phyloP scores from a whole-genome alignment of 2,797 vertebrate genomes.

The Clarias laeviceps region DNA sequence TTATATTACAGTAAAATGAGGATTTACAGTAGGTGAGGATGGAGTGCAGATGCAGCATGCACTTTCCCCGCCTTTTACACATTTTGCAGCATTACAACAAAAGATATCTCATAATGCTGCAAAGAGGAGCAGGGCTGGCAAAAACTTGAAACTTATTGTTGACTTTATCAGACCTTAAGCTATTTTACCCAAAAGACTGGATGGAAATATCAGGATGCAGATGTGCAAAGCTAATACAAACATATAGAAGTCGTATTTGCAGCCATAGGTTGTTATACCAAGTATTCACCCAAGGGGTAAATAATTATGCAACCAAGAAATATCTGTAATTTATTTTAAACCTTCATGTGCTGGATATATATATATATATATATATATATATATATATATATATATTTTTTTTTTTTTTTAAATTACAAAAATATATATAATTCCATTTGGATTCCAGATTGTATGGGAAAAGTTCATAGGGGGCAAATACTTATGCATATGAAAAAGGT shows the following conservation, averaged over 20 bases:
- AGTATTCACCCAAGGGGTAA: neutral
- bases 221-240: neutral
- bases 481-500: neutral
- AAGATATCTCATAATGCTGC: neutral
- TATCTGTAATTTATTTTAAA: neutral
- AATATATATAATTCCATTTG: neutral
- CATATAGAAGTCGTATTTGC: neutral
- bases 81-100: neutral
- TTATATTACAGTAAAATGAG: conserved; percentile 30
- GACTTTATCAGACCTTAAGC: neutral
- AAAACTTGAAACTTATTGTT: neutral
- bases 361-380: no score
- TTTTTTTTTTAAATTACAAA: no score
- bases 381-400: no score
- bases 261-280: neutral
- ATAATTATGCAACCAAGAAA: neutral
- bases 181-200: neutral
- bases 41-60: conserved; percentile 18
- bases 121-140: neutral
- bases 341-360: neutral
- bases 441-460: neutral
- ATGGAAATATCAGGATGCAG: neutral
- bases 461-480: neutral
- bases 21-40: conserved; percentile 8
- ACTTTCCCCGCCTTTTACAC: neutral